phyloP scores from a whole-genome alignment of 2,113 vertebrate genomes.

The Oncorhynchus mykiss region DNA sequence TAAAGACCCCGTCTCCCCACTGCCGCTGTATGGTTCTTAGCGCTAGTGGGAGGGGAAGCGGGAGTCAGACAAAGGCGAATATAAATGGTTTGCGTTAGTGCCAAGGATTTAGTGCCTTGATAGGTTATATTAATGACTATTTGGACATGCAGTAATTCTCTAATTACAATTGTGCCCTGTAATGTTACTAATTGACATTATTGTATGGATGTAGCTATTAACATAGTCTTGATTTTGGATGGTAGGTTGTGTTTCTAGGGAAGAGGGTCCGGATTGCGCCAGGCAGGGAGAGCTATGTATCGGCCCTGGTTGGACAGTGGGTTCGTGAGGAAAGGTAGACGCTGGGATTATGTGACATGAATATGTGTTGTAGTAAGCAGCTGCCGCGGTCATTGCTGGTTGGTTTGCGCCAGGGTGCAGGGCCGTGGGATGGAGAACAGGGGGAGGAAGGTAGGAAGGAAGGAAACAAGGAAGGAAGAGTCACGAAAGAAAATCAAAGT shows the following conservation, averaged over 20 bases:
- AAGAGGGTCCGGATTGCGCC: slow-evolving; percentile 54
- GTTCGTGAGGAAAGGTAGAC: slow-evolving; percentile 58
- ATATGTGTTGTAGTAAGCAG: slow-evolving; percentile 61
- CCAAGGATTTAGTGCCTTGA: slow-evolving; percentile 68
- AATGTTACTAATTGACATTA: slow-evolving; percentile 62
- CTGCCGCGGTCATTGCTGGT: slow-evolving; percentile 62
- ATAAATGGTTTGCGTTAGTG: slow-evolving; percentile 67
- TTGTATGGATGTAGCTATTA: slow-evolving; percentile 47
- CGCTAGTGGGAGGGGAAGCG: slow-evolving; percentile 6
- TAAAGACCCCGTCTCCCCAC: slow-evolving; percentile 64
- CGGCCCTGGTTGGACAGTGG: slow-evolving; percentile 45
- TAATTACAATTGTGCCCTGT: slow-evolving; percentile 42
- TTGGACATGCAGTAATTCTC: slow-evolving; percentile 56
- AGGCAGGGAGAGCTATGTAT: slow-evolving; percentile 19
- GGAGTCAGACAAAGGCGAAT: slow-evolving; percentile 65
- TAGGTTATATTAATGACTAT: slow-evolving; percentile 55
- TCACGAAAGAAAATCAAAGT: slow-evolving; percentile 44
- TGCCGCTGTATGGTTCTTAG: slow-evolving; percentile 61
- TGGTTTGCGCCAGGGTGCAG: slow-evolving; percentile 66
- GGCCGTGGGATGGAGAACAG: slow-evolving; percentile 1
- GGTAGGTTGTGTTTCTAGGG: slow-evolving; percentile 50
- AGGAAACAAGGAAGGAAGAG: neutral
- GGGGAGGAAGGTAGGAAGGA: neutral
- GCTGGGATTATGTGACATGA: slow-evolving; percentile 74
- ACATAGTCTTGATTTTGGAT: slow-evolving; percentile 55